Evolutionary conservation across 2,797 vertebrate genomes (phyloP).

Genomic region (Micropoecilia bifurca): DNA sequence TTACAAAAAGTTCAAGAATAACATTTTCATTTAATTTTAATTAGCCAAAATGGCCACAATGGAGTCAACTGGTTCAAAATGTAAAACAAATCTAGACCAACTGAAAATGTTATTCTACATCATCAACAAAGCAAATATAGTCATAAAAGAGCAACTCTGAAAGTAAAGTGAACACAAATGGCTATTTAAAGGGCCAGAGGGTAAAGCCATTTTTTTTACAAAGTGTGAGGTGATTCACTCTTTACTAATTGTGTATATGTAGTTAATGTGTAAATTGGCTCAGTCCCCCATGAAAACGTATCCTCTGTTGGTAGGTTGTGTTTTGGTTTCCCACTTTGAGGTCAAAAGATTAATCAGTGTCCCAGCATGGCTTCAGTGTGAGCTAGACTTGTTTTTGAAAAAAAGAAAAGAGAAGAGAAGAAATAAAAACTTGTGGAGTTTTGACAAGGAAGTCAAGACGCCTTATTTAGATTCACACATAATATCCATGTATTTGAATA

Average conservation of each 20-base stretch:
- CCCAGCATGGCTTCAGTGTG: constrained; percentile 5
- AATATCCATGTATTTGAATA: constrained; percentile 11
- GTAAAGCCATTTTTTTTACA: not conserved
- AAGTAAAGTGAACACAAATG: not conserved
- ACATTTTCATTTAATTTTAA: not conserved
- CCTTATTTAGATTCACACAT: not conserved
- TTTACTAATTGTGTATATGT: constrained; percentile 25
- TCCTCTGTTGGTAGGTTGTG: constrained; percentile 39
- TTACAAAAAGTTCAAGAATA: not conserved
- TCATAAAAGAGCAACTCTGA: not conserved
- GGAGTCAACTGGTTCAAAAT: not conserved
- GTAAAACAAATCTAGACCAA: not conserved
- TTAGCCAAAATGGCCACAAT: not conserved
- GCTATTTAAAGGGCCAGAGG: not conserved
- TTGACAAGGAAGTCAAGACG: constrained; percentile 3
- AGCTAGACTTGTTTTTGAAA: constrained; percentile 12
- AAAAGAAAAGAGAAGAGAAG: not conserved
- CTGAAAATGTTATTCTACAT: not conserved
- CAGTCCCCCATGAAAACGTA: constrained; percentile 36
- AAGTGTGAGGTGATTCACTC: constrained; percentile 5
- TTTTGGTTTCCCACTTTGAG: constrained; percentile 71
- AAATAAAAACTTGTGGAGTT: not conserved
- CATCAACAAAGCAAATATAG: not conserved
- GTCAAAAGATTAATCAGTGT: constrained; percentile 62
- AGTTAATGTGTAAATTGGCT: constrained; percentile 54